Evolutionary conservation across 2,888 invertebrate genomes (phyloP).

Genomic region (Omphaloscelis lunosa): DNA sequence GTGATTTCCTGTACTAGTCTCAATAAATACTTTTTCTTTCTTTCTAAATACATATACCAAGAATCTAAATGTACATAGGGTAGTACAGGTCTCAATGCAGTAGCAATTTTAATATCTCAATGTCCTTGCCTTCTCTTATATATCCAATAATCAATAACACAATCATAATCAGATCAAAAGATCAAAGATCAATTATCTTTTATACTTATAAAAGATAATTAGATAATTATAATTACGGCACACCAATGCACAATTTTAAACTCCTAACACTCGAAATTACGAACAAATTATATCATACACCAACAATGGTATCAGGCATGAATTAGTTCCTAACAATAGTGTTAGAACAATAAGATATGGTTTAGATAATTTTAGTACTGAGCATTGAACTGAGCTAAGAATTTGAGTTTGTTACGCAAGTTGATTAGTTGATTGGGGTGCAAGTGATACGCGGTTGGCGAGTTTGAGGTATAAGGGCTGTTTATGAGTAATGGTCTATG

Average conservation of each 20-base stretch:
- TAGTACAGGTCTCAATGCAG: neutral
- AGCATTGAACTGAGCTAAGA: slow-evolving; percentile 42
- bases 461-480: no score
- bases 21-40: no score
- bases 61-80: neutral
- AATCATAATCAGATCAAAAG: slow-evolving; percentile 48
- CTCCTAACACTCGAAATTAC: slow-evolving; percentile 32
- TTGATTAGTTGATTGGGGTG: slow-evolving; percentile 41
- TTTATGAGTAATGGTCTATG: no score
- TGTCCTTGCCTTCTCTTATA: slow-evolving; percentile 42
- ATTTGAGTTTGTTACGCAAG: slow-evolving; percentile 61
- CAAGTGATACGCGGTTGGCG: neutral
- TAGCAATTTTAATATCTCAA: neutral
- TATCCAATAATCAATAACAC: slow-evolving; percentile 44
- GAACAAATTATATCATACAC: slow-evolving; percentile 41
- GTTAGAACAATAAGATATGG: slow-evolving; percentile 52
- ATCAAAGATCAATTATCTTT: no score
- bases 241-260: slow-evolving; percentile 34
- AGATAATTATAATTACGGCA: slow-evolving; percentile 30
- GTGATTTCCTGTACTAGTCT: no score
- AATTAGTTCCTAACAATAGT: slow-evolving; percentile 61
- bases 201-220: slow-evolving; percentile 43
- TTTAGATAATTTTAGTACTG: slow-evolving; percentile 50
- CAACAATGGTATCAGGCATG: slow-evolving; percentile 28
- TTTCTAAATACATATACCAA: neutral